Percentiles rank a stretch among this genome's conserved stretches.
Evolutionary conservation across 2,113 vertebrate species (phyloP).

Genomic region (Emydocephalus ijimae): DNA sequence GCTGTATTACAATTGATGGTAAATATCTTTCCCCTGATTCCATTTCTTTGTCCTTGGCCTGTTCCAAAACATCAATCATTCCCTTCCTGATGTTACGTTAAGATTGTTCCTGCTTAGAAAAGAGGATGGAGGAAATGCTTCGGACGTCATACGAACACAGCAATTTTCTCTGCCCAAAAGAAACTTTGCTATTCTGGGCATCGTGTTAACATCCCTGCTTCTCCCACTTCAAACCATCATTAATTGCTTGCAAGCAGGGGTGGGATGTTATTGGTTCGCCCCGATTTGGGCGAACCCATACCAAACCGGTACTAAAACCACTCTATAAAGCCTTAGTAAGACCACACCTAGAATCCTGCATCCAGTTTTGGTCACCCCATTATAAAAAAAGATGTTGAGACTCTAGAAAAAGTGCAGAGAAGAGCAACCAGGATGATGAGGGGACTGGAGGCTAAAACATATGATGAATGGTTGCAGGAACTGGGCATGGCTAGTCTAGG

Average conservation of each 20-base stretch:
- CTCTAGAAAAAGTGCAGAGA: too few species aligned
- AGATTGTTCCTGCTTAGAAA: neutral
- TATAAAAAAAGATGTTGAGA: too few species aligned
- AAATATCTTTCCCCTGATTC: neutral
- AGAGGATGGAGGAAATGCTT: neutral
- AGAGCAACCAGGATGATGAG: too few species aligned
- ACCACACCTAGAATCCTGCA: too few species aligned
- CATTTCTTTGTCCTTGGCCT: neutral
- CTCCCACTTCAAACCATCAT: conserved; percentile 18
- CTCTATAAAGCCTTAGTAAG: too few species aligned
- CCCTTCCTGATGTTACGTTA: neutral
- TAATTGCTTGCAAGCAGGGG: conserved; percentile 33
- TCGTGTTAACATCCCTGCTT: conserved; percentile 39
- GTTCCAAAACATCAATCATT: neutral
- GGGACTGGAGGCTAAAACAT: too few species aligned
- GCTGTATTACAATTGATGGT: neutral
- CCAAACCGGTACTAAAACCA: too few species aligned
- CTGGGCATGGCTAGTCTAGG: too few species aligned
- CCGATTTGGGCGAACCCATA: too few species aligned
- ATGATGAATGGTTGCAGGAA: too few species aligned
- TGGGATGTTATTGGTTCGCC: too few species aligned
- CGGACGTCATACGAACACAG: neutral
- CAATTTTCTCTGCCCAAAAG: neutral
- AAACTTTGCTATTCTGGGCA: neutral
- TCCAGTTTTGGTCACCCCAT: too few species aligned